Percentiles rank a stretch among this genome's conserved stretches.
These are phyloP conservation scores for Otolemur garnettii DNA, from an alignment of 2,113 vertebrate species.

Conservation along the genomic window DNA sequence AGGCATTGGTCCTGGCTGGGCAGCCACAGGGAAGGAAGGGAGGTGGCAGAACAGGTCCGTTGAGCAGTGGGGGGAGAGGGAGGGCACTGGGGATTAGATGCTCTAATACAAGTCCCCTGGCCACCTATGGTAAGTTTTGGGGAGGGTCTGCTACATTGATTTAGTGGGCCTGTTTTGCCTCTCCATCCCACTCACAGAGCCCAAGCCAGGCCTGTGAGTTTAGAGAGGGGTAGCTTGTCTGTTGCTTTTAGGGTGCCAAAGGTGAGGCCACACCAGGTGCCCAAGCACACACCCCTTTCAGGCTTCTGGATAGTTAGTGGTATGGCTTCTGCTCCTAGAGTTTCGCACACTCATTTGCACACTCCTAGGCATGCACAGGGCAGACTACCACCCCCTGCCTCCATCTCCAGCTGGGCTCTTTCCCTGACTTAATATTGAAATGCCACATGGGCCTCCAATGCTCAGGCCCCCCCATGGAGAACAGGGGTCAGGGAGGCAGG, in stretches of 20 bases:
- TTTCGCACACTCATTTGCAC: not conserved
- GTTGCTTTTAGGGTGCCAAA: conserved; percentile 25
- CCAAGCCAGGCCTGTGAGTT: not conserved
- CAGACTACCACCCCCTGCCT: not conserved
- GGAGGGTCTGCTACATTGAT: not conserved
- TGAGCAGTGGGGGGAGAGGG: conserved; percentile 30
- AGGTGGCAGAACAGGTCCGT: not conserved
- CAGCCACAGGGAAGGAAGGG: not conserved
- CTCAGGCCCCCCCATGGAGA: not conserved
- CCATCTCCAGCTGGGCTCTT: not conserved
- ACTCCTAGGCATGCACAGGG: conserved; percentile 43
- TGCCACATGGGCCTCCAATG: not conserved
- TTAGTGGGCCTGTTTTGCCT: not conserved
- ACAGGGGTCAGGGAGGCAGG: not conserved
- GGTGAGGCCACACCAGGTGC: not conserved
- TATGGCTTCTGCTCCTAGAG: conserved; percentile 78
- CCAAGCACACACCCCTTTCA: not conserved
- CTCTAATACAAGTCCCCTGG: not conserved
- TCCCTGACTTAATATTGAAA: conserved; percentile 70
- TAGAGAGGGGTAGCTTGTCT: not conserved
- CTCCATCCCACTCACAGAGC: not conserved
- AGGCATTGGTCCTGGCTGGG: conserved; percentile 6
- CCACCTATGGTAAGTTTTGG: not conserved
- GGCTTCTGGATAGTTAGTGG: conserved; percentile 9
- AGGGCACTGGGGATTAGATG: not conserved